Conservation (phyloP, 2,797 vertebrate genomes). For the Chrysolophus pictus region DNA sequence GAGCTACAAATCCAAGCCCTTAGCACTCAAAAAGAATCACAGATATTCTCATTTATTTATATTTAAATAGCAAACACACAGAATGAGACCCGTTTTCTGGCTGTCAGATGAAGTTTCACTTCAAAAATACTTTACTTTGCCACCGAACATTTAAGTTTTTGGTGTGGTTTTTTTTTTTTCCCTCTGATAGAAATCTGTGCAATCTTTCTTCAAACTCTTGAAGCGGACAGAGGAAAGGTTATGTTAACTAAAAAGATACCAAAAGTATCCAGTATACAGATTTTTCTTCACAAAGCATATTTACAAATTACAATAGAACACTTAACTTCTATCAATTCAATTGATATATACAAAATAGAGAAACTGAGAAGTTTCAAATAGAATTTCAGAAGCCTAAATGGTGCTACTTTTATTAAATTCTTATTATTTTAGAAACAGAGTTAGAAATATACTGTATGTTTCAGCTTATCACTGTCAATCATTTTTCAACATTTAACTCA, state of each 20-base stretch:
- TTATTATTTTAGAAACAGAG: background rate
- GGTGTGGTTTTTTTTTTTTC: background rate
- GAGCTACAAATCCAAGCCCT: background rate
- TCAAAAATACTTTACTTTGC: background rate
- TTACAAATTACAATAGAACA: background rate
- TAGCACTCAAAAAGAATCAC: background rate
- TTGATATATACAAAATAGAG: background rate
- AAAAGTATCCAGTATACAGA: background rate
- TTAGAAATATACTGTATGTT: background rate
- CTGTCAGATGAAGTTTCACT: background rate
- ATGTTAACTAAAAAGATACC: background rate
- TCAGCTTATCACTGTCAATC: background rate
- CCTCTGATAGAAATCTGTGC: background rate
- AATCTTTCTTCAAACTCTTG: background rate
- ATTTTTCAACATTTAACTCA: background rate
- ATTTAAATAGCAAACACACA: background rate
- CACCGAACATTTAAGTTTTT: background rate
- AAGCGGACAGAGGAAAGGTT: background rate
- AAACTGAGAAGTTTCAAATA: background rate
- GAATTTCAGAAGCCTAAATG: background rate
- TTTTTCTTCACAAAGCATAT: background rate
- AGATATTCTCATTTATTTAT: background rate
- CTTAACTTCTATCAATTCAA: background rate
- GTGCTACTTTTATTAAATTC: background rate
- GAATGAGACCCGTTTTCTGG: background rate